These are phyloP conservation scores for Hylaeus volcanicus DNA, from an alignment of 1,140 invertebrate genomes.

Conservation along the genomic window DNA sequence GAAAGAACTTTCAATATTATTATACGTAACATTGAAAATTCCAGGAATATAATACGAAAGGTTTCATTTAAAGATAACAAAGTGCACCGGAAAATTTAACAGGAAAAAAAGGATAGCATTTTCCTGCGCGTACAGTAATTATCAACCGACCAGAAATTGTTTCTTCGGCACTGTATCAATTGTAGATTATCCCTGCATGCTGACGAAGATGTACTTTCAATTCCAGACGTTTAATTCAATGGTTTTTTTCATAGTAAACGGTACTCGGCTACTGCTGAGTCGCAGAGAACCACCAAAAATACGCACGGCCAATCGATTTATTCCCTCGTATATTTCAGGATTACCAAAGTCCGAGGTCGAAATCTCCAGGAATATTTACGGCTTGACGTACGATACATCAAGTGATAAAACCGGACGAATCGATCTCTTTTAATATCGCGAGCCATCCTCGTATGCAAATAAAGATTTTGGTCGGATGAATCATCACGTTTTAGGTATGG, in stretches of 20 bases:
- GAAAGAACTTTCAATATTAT: too few relatives aligned
- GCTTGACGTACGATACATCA: conserved; percentile 62
- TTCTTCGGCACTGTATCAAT: not conserved
- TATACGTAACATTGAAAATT: too few relatives aligned
- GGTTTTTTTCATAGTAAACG: conserved; percentile 34
- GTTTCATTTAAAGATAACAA: too few relatives aligned
- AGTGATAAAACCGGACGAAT: conserved; percentile 62
- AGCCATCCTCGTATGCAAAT: conserved; percentile 45
- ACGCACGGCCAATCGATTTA: conserved; percentile 63
- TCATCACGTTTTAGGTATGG: conserved; percentile 29
- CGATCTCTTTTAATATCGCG: conserved; percentile 63
- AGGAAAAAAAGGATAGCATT: too few relatives aligned
- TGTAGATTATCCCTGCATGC: not conserved
- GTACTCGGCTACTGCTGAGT: conserved; percentile 56
- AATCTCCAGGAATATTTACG: conserved; percentile 67
- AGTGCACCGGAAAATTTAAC: too few relatives aligned
- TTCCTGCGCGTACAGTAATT: too few relatives aligned
- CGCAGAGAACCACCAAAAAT: conserved; percentile 60
- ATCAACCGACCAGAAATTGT: too few relatives aligned
- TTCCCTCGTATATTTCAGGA: conserved; percentile 66
- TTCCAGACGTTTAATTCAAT: conserved; percentile 31
- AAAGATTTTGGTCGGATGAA: conserved; percentile 53
- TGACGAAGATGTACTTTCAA: conserved; percentile 3
- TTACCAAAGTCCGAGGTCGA: conserved; percentile 67
- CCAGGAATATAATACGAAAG: too few relatives aligned